These are phyloP conservation scores for Rutpela maculata DNA, from an alignment of 2,888 invertebrate species.

Conservation along the genomic window DNA sequence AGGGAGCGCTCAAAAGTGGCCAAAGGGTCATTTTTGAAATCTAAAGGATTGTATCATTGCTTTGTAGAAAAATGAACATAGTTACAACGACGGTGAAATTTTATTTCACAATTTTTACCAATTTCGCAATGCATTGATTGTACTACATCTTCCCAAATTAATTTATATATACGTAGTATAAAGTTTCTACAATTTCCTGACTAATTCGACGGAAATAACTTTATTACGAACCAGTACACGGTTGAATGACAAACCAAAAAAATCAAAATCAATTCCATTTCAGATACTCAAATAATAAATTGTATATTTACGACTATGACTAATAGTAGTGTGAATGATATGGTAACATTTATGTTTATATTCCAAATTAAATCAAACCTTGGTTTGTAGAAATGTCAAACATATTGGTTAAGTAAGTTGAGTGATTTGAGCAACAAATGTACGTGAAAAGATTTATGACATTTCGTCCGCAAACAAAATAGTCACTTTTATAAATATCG, in stretches of 20 bases:
- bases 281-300: not conserved
- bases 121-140: too few species aligned
- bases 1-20: too few species aligned
- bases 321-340: conserved; percentile 14
- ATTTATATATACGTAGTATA: too few species aligned
- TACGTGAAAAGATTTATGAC: conserved; percentile 27
- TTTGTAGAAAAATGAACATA: too few species aligned
- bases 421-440: conserved; percentile 30
- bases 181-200: too few species aligned
- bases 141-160: too few species aligned
- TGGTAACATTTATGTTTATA: conserved; percentile 24
- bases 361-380: conserved; percentile 23
- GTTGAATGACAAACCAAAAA: not conserved
- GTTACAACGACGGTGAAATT: too few species aligned
- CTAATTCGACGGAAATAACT: too few species aligned
- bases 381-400: conserved; percentile 15
- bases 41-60: too few species aligned
- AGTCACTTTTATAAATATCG: conserved; percentile 31
- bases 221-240: too few species aligned
- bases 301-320: conserved; percentile 22
- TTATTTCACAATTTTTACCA: too few species aligned
- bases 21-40: too few species aligned
- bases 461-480: conserved; percentile 13
- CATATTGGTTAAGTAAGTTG: conserved; percentile 23
- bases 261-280: conserved; percentile 4